phyloP scores from a whole-genome alignment of 2,888 invertebrate genomes.

The Acronicta aceris region DNA sequence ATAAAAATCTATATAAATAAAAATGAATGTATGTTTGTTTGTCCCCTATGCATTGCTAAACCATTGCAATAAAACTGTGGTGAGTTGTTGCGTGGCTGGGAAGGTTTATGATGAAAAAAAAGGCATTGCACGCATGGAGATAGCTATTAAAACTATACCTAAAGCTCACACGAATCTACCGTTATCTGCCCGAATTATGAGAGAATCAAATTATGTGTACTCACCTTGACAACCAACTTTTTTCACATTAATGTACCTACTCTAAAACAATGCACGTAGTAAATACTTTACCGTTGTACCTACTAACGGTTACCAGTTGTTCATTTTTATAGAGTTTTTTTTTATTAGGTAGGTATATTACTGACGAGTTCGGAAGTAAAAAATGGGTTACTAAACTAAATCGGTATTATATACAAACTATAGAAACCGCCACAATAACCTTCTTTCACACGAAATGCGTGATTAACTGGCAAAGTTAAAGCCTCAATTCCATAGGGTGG shows the following conservation, averaged over 20 bases:
- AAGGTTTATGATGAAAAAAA: no score
- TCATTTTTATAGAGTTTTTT: constrained; percentile 5
- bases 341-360: constrained; percentile 9
- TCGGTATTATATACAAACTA: constrained; percentile 11
- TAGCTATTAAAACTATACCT: no score
- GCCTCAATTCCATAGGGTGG: constrained; percentile 32
- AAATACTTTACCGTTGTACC: constrained; percentile 38
- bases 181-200: constrained; percentile 36
- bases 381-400: constrained; percentile 36
- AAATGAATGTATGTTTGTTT: no score
- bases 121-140: no score
- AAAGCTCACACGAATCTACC: constrained; percentile 8
- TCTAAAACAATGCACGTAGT: constrained; percentile 37
- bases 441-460: constrained; percentile 39
- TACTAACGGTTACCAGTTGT: constrained; percentile 13
- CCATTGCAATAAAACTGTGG: no score
- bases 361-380: constrained; percentile 17
- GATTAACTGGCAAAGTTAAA: constrained; percentile 30
- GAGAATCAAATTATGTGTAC: constrained; percentile 42
- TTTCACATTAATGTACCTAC: constrained; percentile 44
- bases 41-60: no score
- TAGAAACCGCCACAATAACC: constrained; percentile 33
- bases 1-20: no score
- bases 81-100: no score
- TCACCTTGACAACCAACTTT: constrained; percentile 57